Conservation (phyloP, 2,888 invertebrate species). For the Agonopterix arenella region DNA sequence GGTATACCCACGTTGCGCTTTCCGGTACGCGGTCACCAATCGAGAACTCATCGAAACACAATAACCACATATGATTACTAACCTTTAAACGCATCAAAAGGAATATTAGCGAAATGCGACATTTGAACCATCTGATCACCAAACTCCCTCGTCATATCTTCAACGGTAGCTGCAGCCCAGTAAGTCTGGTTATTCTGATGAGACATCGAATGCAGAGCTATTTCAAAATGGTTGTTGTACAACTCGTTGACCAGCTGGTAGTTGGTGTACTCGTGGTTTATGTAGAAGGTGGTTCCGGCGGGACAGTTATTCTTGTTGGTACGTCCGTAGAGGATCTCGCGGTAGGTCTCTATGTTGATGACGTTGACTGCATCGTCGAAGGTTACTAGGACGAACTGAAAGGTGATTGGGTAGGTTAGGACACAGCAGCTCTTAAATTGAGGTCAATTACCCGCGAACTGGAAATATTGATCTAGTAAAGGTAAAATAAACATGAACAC, state of each 20-base stretch:
- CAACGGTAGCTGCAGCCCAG: slow-evolving; percentile 75
- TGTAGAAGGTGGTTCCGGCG: slow-evolving; percentile 81
- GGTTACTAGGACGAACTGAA: slow-evolving; percentile 80
- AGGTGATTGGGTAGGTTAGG: slow-evolving; percentile 8
- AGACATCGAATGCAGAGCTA: slow-evolving; percentile 82
- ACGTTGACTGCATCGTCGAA: slow-evolving; percentile 81
- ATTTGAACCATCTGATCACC: slow-evolving; percentile 75
- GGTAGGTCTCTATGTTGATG: slow-evolving; percentile 73
- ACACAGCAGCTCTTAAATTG: not conserved
- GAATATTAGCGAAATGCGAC: slow-evolving; percentile 72
- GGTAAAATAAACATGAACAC: not conserved
- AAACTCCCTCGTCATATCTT: slow-evolving; percentile 73
- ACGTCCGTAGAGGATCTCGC: slow-evolving; percentile 63
- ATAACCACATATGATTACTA: no score
- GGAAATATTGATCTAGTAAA: not conserved
- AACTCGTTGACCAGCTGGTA: slow-evolving; percentile 79
- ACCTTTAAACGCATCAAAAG: slow-evolving; percentile 49
- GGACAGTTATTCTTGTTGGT: slow-evolving; percentile 80
- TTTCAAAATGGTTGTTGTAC: slow-evolving; percentile 77
- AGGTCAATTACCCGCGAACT: not conserved
- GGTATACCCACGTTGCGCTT: no score
- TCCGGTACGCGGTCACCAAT: no score
- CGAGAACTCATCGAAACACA: no score
- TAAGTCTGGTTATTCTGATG: slow-evolving; percentile 72
- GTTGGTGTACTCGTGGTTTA: slow-evolving; percentile 85